Evolutionary conservation across 2,113 vertebrate species (phyloP).

Genomic region (Ptilonorhynchus violaceus): DNA sequence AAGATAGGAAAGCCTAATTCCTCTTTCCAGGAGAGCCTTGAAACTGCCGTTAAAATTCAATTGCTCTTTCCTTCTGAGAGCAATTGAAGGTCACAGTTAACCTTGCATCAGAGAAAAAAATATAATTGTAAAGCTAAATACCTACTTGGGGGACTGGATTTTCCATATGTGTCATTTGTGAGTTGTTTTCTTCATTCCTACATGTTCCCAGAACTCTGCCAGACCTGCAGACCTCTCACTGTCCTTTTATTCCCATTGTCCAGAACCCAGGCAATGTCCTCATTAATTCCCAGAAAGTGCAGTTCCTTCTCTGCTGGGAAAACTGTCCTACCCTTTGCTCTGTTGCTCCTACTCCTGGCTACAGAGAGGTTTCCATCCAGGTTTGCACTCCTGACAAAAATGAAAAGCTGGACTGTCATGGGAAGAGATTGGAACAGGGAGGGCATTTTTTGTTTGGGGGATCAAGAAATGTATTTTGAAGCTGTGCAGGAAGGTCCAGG

Average conservation of each 20-base stretch:
- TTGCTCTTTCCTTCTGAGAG: background rate
- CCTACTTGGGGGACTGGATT: background rate
- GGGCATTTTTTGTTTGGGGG: rapidly evolving
- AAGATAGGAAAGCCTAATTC: background rate
- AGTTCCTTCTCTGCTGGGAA: background rate
- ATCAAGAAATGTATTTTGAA: background rate
- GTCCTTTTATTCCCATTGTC: background rate
- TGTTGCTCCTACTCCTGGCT: background rate
- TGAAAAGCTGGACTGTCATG: background rate
- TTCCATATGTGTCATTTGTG: background rate
- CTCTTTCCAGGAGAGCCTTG: background rate
- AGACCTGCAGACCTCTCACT: background rate
- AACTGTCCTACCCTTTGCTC: background rate
- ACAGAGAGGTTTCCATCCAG: background rate
- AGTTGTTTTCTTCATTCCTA: rapidly evolving
- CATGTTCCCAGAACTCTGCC: background rate
- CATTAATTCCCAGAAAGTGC: background rate
- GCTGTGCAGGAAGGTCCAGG: background rate
- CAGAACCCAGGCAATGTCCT: background rate
- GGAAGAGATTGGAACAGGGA: background rate
- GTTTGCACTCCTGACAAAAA: background rate
- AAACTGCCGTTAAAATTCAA: background rate
- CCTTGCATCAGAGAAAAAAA: conserved; percentile 17
- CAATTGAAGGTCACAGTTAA: background rate
- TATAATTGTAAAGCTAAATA: conserved; percentile 34